Base-by-base conservation (phyloP, 2,113 vertebrate genomes). In the Zootoca vivipara region DNA sequence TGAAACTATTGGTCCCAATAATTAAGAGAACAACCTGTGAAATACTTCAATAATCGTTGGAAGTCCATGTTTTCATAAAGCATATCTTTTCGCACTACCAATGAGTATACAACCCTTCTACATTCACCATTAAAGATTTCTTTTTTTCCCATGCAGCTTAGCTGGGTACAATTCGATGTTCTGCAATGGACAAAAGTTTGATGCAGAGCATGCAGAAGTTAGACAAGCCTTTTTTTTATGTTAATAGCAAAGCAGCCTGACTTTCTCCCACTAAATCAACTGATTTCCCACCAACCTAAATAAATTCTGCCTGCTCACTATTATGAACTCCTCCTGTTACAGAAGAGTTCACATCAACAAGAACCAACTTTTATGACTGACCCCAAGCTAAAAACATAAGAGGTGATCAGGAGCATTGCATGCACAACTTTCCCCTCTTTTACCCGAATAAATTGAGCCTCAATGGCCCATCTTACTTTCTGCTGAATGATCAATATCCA, bases 1-100 rank as follows among this genome's bases (percentile, higher is more conserved):
- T 86, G 24, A 58, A 91, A 91, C 84, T n/a, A 2, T 93, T 92
- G 95, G 96, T 96, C 94, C 92, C 95, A 73, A 78, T 85, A 33
- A 75, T 0, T 4, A 83, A 77, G 78, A 87, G 90, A 92, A 65
- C n/a, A 73, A 52, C 20, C 89, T 58, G 86, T 84, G 22, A 40
- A 86, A 74, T 81, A 78, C 38, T 75, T 75, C 46, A 62, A 69
- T 30, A 83, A 78, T 7, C 88, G 88, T 73, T 28, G 42, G 46
- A 83, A 42, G 30, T 35, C 38, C 33, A 2, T 26, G 5, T 38
- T 69, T 85, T 81, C 65, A 77, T 75, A 82, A 78, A 77, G 83
- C 0, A 67, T 90, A 90, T 85, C 83, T 9, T 93, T 72, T 24
- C 90, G 74, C 65, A 90, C 85, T 78, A 91, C 78, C 2, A 90